These are phyloP conservation scores for Cygnus olor DNA, from an alignment of 2,797 vertebrate species.

Conservation along the genomic window DNA sequence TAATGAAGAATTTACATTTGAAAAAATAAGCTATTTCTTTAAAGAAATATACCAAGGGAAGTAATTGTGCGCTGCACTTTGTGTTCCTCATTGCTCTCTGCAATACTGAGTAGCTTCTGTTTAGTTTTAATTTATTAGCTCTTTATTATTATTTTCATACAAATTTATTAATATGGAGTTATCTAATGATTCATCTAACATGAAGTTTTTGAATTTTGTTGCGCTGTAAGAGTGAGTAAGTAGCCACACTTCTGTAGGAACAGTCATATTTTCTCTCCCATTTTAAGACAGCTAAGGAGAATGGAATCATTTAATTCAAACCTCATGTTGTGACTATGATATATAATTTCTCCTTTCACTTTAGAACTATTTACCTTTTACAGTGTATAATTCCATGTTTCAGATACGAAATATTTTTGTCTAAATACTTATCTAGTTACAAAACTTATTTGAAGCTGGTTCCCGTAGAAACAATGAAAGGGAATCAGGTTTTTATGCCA, in stretches of 20 bases:
- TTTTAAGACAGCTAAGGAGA: background rate
- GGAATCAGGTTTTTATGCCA: background rate
- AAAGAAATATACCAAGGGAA: background rate
- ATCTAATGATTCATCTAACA: background rate
- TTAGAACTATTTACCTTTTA: background rate
- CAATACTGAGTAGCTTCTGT: background rate
- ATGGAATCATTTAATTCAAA: background rate
- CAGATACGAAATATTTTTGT: conserved; percentile 13
- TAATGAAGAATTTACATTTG: background rate
- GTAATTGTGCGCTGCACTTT: background rate
- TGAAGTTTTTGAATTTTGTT: background rate
- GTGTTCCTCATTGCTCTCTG: background rate
- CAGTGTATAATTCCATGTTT: background rate
- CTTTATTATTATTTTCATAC: background rate
- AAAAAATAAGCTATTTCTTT: background rate
- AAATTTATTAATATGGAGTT: background rate
- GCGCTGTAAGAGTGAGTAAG: background rate
- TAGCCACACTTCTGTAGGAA: background rate
- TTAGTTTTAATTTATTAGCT: background rate
- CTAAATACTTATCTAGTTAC: background rate
- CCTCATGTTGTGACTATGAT: background rate
- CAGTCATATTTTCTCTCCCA: background rate
- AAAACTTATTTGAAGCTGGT: background rate
- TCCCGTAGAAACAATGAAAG: conserved; percentile 34
- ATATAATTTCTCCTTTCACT: background rate